Percentiles rank a stretch among this genome's conserved stretches.
These are phyloP conservation scores for Selene dorsalis DNA, from an alignment of 2,797 vertebrate genomes.

Conservation along the genomic window DNA sequence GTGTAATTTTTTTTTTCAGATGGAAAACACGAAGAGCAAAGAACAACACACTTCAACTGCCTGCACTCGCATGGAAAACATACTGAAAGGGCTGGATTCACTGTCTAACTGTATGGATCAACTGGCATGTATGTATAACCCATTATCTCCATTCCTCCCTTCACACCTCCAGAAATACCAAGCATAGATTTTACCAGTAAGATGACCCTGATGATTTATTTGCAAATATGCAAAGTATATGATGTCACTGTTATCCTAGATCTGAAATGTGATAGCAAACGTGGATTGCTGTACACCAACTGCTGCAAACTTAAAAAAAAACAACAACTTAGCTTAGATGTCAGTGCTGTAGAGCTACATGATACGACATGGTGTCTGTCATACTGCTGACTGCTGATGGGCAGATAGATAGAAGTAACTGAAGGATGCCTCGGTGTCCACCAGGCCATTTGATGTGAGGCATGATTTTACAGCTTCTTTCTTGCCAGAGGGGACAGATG, in stretches of 20 bases:
- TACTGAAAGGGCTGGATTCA: slow-evolving; percentile 73
- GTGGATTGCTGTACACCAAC: slow-evolving; percentile 49
- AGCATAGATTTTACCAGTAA: slow-evolving; percentile 25
- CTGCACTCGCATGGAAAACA: slow-evolving; percentile 64
- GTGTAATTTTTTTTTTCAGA: slow-evolving; percentile 65
- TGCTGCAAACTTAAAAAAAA: slow-evolving; percentile 17
- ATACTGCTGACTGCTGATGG: slow-evolving; percentile 54
- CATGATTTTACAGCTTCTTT: slow-evolving; percentile 40
- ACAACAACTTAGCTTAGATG: slow-evolving; percentile 31
- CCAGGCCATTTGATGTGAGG: slow-evolving; percentile 45
- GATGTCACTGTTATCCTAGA: slow-evolving; percentile 49
- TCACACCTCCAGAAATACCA: slow-evolving; percentile 27
- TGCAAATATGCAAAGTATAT: slow-evolving; percentile 74
- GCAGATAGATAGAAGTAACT: slow-evolving; percentile 63
- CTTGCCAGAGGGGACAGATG: slow-evolving; percentile 55
- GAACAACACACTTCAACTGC: slow-evolving; percentile 2
- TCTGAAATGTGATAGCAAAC: slow-evolving; percentile 62
- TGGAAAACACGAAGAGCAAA: slow-evolving; percentile 66
- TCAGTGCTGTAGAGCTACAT: slow-evolving; percentile 49
- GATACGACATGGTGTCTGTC: slow-evolving; percentile 57
- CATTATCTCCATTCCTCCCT: slow-evolving; percentile 6
- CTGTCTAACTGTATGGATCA: slow-evolving; percentile 72
- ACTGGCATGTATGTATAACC: slow-evolving; percentile 75
- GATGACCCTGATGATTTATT: slow-evolving; percentile 46
- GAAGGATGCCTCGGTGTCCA: slow-evolving; percentile 55